Base-by-base conservation (phyloP, 2,888 invertebrate genomes). In the Frankliniella fusca region DNA sequence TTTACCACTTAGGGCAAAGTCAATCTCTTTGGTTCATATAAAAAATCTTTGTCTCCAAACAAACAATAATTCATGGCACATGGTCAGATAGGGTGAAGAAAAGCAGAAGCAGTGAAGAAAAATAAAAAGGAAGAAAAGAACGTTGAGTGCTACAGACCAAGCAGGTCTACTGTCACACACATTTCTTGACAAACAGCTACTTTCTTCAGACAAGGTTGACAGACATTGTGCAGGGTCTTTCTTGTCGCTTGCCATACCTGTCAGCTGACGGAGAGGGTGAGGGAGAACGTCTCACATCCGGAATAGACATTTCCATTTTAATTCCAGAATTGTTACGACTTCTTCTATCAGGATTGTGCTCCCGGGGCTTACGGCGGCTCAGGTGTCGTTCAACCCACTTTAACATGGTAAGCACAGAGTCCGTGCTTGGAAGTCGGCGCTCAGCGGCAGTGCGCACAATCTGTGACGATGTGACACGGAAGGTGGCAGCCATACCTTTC, bases 401-500 rank as follows among this genome's bases (percentile, higher is more conserved):
- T 81, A 97, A 90, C 93, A 97, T 93, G 0, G 95, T 95, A 82
- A 96, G 91, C 0, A 97, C 96, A 0, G 96, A 95, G 88, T 97
- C 96, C 0, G 96, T 95, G 61, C 95, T 95, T 0, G 96, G 95
- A 80, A 97, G 89, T 83, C 97, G 94, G 81, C 95, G 91, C 87
- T 96, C 96, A 0, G 96, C 96, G 0, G 94, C 94, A 0, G 96
- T 96, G 86, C 94, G 94, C 9, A 94, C 94, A 85, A 96, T 95
- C 86, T 92, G 91, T 0, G 95, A 95, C 0, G 95, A 93, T 0
- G 95, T 93, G 15, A 97, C 95, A 81, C 96, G 93, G 91, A 97
- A 97, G 7, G 96, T 96, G 0, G 95, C 94, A 0, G 96, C 96
- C 95, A 97, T 96, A 88, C 96, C 96, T 90, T 96, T 96, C 83